Percentiles rank a stretch among this genome's conserved stretches.
These are phyloP conservation scores for Listronotus oregonensis DNA, from an alignment of 1,140 invertebrate genomes.

Conservation along the genomic window DNA sequence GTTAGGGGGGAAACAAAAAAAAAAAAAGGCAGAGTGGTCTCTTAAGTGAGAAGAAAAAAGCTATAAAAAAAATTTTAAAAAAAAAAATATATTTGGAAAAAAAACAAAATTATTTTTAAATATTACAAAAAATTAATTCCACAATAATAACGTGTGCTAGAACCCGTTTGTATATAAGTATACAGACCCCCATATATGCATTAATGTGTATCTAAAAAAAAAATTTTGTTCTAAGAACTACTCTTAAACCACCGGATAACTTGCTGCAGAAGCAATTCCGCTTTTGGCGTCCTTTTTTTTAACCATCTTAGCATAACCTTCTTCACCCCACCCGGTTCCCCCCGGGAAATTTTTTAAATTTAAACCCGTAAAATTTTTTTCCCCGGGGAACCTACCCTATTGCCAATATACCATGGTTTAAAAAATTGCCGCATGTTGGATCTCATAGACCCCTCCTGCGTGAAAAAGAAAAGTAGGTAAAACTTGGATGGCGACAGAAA, in stretches of 20 bases:
- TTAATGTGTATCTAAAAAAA: too few relatives aligned
- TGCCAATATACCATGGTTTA: conserved; percentile 86
- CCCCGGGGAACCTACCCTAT: conserved; percentile 77
- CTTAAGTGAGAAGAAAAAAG: too few relatives aligned
- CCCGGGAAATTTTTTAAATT: conserved; percentile 86
- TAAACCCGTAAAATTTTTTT: conserved; percentile 77
- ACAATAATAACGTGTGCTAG: too few relatives aligned
- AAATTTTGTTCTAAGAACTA: too few relatives aligned
- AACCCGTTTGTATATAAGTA: too few relatives aligned
- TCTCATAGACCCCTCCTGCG: conserved; percentile 9
- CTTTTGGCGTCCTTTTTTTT: conserved; percentile 63
- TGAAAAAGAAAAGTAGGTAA: conserved; percentile 79
- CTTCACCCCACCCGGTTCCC: conserved; percentile 78
- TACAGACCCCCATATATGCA: too few relatives aligned
- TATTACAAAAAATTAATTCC: too few relatives aligned
- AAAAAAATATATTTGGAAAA: too few relatives aligned
- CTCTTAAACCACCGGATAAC: conserved; percentile 2
- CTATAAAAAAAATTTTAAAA: too few relatives aligned
- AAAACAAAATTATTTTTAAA: too few relatives aligned
- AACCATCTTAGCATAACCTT: conserved; percentile 88
- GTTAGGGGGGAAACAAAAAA: too few relatives aligned
- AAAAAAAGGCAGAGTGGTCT: too few relatives aligned
- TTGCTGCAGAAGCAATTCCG: conserved; percentile 40
- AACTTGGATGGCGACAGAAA: conserved; percentile 72
- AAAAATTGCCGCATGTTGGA: not conserved